phyloP scores from a whole-genome alignment of 2,888 invertebrate genomes.

The Meliscaeva auricollis region DNA sequence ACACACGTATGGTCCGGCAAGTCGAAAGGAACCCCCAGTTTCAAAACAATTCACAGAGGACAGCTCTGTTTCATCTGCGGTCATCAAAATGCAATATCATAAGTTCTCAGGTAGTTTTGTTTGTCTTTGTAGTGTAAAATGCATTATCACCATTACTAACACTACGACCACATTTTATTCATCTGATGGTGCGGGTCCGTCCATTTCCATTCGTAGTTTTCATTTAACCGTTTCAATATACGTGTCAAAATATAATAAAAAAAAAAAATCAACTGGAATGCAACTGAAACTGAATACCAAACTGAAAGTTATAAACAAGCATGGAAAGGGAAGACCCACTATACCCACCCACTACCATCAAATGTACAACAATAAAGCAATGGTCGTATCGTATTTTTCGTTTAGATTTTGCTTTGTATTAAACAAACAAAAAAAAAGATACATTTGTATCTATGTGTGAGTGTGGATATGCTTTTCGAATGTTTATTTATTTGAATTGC shows the following conservation, averaged over 20 bases:
- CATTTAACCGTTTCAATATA: conserved; percentile 5
- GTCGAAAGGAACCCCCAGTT: conserved; percentile 19
- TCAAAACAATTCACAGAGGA: not conserved
- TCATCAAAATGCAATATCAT: conserved; percentile 8
- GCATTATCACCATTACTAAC: conserved; percentile 18
- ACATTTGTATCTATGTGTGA: conserved; percentile 18
- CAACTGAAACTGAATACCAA: conserved; percentile 48
- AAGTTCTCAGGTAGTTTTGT: conserved; percentile 37
- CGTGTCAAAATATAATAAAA: conserved; percentile 14
- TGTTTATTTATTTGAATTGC: conserved; percentile 59
- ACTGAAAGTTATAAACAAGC: conserved; percentile 54
- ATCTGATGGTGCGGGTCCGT: not conserved
- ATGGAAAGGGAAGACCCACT: conserved; percentile 16
- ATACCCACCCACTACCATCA: conserved; percentile 20
- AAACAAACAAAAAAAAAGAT: conserved; percentile 33
- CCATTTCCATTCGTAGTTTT: not conserved
- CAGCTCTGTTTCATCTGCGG: conserved; percentile 50
- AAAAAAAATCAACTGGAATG: conserved; percentile 14
- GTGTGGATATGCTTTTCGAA: conserved; percentile 34
- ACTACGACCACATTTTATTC: not conserved
- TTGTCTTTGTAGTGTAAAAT: conserved; percentile 4
- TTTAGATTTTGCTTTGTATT: conserved; percentile 45
- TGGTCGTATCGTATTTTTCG: conserved; percentile 20
- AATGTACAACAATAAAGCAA: conserved; percentile 8
- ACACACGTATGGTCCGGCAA: conserved; percentile 1